Percentiles rank a stretch among this genome's conserved stretches.
These are phyloP conservation scores for Magallana ariakensis DNA, from an alignment of 1,140 invertebrate species.

Conservation along the genomic window DNA sequence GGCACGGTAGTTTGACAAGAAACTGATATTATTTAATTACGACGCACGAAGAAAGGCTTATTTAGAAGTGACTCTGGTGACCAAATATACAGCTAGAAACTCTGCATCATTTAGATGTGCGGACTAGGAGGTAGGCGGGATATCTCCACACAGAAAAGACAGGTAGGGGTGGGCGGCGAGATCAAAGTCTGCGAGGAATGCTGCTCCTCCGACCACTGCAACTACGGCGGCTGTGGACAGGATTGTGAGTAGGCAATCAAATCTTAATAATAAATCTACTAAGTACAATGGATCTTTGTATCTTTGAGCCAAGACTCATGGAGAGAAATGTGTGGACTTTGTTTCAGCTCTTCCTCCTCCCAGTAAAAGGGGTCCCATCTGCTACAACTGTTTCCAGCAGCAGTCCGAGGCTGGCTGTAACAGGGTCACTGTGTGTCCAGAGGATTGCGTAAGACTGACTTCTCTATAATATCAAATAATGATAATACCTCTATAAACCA, in stretches of 20 bases:
- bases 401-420: constrained; percentile 40
- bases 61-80: no score
- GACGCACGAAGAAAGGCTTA: no score
- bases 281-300: no score
- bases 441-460: constrained; percentile 37
- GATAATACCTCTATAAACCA: no score
- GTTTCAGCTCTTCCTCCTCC: constrained; percentile 34
- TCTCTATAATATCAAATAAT: no score
- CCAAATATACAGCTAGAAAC: no score
- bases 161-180: constrained; percentile 13
- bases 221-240: constrained; percentile 55
- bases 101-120: background rate
- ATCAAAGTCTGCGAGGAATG: constrained; percentile 35
- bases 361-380: constrained; percentile 53
- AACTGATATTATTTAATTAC: no score
- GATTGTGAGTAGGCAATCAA: constrained; percentile 18
- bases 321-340: background rate
- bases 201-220: constrained; percentile 52
- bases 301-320: no score
- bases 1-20: no score
- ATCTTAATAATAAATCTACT: no score
- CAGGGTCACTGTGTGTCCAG: constrained; percentile 42
- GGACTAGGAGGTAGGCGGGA: background rate
- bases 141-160: background rate
- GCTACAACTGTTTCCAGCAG: constrained; percentile 49